Evolutionary conservation across 2,113 vertebrate species (phyloP), one percentile per base, ranked within the genome.

Genomic region (Nannobrachium achirus): DNA sequence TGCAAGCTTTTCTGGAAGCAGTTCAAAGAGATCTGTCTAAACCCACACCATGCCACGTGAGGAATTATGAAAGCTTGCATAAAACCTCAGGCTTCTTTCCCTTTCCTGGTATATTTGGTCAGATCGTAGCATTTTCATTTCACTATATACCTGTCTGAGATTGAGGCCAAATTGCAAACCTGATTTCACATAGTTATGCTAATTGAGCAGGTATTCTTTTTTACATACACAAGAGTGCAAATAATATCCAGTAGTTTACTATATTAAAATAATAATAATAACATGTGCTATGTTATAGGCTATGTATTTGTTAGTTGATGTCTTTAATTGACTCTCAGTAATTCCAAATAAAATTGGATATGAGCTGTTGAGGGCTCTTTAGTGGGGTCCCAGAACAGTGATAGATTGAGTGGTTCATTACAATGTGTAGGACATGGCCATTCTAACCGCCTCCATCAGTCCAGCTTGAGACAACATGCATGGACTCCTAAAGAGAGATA

Each of bases 321-420:
- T 25, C 25, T 25, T 2, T 25, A 25, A 25, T 25, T 25, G 25
- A 25, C 25, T 25, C 2, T 25, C 25, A 25, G 4, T 25, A 25
- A 25, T 25, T 25, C 16, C 41, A 33, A 66, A 69, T 15, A 10
- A 19, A n/a, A 33, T 45, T 2, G 11, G 25, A 1, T 41, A 0
- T 66, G 8, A 50, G 41, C 18, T 68, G 25, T 46, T 53, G 11
- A 39, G 14, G 41, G 45, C 15, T 20, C 58, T 65, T 48, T 65
- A 14, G 33, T 39, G 63, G 69, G 52, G 65, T 48, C 71, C 56
- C 51, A 58, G 38, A 52, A 41, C 33, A 56, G 65, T 84, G 86
- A 86, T 88, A 88, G 88, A 88, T 86, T 45, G 82, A 81, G 78
- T 86, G 91, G 86, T 91, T 91, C 84, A 93, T 91, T 86, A 88